These are phyloP conservation scores for Vandiemenella viatica DNA, from an alignment of 2,888 invertebrate species.

Conservation along the genomic window DNA sequence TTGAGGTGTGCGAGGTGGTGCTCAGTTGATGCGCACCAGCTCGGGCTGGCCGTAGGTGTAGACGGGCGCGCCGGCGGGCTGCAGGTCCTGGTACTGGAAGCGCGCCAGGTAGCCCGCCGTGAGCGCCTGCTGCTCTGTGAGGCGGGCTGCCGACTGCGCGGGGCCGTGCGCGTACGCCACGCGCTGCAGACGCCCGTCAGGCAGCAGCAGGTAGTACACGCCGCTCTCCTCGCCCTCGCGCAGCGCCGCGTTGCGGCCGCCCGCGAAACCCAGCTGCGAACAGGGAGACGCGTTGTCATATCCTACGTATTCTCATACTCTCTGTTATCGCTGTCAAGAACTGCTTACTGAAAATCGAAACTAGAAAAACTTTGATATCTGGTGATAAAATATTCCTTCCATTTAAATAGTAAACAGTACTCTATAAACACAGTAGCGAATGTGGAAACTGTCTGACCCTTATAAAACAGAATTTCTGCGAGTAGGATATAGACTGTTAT, in stretches of 20 bases:
- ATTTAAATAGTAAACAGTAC: too few relatives aligned
- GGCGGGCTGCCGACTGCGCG: neutral
- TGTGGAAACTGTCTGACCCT: too few relatives aligned
- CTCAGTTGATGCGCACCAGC: constrained; percentile 16
- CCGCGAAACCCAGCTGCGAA: neutral
- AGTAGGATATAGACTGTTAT: too few relatives aligned
- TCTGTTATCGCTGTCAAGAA: too few relatives aligned
- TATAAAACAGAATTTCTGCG: too few relatives aligned
- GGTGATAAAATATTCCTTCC: too few relatives aligned
- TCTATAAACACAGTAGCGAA: too few relatives aligned
- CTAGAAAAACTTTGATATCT: too few relatives aligned
- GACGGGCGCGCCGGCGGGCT: constrained; percentile 19
- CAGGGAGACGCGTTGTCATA: neutral
- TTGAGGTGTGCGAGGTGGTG: too few relatives aligned
- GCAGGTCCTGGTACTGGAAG: constrained; percentile 20
- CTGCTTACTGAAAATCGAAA: too few relatives aligned
- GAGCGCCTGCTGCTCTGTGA: neutral
- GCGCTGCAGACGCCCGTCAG: constrained; percentile 19
- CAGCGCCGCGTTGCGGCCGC: neutral
- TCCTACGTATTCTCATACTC: too few relatives aligned
- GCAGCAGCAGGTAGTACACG: constrained; percentile 19
- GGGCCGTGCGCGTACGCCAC: constrained; percentile 14
- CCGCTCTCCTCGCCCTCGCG: constrained; percentile 12
- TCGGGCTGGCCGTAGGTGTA: constrained; percentile 18
- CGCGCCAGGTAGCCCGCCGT: constrained; percentile 16